Evolutionary conservation across 2,797 vertebrate species (phyloP).

Genomic region (Taenioides sp.): DNA sequence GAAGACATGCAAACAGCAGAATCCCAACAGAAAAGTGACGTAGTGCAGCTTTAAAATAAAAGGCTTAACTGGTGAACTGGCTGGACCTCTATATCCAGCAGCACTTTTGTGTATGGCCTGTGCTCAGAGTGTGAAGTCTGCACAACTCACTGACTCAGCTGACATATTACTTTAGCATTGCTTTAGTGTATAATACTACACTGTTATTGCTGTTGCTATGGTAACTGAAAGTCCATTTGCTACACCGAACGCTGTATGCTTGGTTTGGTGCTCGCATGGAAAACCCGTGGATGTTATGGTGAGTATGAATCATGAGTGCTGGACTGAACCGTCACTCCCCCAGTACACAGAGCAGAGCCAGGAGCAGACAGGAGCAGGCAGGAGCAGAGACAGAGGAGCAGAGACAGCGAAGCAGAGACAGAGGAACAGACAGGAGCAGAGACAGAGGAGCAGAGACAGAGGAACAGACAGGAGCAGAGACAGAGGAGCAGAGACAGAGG

Average conservation of each 20-base stretch:
- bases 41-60: too few relatives aligned
- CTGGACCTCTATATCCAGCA: not conserved
- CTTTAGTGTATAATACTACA: not conserved
- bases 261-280: not conserved
- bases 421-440: not conserved
- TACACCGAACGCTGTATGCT: not conserved
- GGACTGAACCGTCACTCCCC: not conserved
- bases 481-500: too few relatives aligned
- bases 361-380: not conserved
- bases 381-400: not conserved
- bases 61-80: too few relatives aligned
- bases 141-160: too few relatives aligned
- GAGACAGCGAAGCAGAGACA: too few relatives aligned
- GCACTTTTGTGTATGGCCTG: not conserved
- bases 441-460: too few relatives aligned
- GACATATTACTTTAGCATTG: not conserved
- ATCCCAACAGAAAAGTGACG: too few relatives aligned
- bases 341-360: too few relatives aligned
- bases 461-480: too few relatives aligned
- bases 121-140: too few relatives aligned
- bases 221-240: not conserved
- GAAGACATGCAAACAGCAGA: too few relatives aligned
- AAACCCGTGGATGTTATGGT: not conserved
- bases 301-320: not conserved
- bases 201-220: not conserved